Base-by-base conservation (phyloP, 2,888 invertebrate genomes). In the Drosophila limbata region DNA sequence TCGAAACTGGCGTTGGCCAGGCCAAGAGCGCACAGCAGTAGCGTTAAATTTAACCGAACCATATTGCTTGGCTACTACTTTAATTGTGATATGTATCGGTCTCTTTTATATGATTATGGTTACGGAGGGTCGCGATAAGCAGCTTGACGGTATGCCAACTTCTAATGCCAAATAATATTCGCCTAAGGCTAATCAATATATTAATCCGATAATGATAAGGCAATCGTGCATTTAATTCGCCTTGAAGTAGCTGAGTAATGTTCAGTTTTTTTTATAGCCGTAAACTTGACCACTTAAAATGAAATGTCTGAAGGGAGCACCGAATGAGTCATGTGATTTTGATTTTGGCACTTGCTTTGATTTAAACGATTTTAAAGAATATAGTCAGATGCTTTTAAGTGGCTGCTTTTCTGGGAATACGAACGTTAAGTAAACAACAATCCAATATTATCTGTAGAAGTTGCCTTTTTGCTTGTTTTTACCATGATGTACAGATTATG, bases 101-200 rank as follows among this genome's bases (percentile, higher is more conserved):
- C 2, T 13, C 57, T 57, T 57, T 57, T 57, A 57, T 57, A 57
- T 6, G 11, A 25, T 25, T 15, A n/a, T n/a, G n/a, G n/a, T n/a
- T n/a, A n/a, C n/a, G 10, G 21, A 10, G 4, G 17, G 15, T 13
- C 4, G 10, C 9, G 57, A 57, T 57, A 47, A 57, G 45, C 33
- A 11, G 15, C 28, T n/a, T 31, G 13, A n/a, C 53, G 28, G 4
- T 17, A 21, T 11, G 13, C 33, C 40, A 35, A 6, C n/a, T 28
- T 9, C 5, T 11, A 21, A 35, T 33, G 21, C 56, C 31, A 15
- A 56, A 35, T 45, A 25, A 25, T 35, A 28, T 39, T 53, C 8
- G 25, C 11, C 1, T 39, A 28, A 39, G 17, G 33, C 21, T 44
- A 56, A 56, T 56, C 55, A 56, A 31, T 44, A 33, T 21, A 11